Evolutionary conservation across 2,113 vertebrate species (phyloP).

Genomic region (Dendrocopos noguchii): DNA sequence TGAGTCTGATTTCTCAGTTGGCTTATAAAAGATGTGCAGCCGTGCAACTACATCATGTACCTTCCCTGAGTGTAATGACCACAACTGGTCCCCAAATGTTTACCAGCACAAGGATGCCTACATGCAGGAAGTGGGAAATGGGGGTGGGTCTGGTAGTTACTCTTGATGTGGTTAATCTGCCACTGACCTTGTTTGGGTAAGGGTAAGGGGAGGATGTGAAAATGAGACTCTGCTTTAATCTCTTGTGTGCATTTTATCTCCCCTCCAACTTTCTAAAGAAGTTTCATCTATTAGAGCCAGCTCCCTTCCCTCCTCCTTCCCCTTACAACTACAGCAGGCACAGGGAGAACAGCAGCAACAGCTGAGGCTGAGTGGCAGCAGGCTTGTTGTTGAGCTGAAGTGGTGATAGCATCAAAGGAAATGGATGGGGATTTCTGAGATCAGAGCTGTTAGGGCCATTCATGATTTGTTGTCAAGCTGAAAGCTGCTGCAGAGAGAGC

Average conservation of each 20-base stretch:
- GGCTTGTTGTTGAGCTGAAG: conserved; percentile 62
- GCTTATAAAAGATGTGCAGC: conserved; percentile 74
- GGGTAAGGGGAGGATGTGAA: conserved; percentile 77
- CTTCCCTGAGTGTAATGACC: conserved; percentile 65
- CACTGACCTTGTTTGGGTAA: conserved; percentile 82
- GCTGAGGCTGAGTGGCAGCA: conserved; percentile 49
- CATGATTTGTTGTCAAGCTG: conserved; percentile 63
- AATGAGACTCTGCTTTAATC: conserved; percentile 76
- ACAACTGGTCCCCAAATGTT: conserved; percentile 81
- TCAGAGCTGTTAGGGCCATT: conserved; percentile 66
- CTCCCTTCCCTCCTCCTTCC: conserved; percentile 28
- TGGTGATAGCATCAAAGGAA: conserved; percentile 73
- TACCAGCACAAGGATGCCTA: conserved; percentile 82
- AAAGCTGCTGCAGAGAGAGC: conserved; percentile 53
- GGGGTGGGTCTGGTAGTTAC: conserved; percentile 79
- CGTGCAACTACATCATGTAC: conserved; percentile 70
- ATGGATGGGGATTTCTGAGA: conserved; percentile 72
- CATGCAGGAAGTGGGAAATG: conserved; percentile 79
- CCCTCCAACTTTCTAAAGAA: conserved; percentile 67
- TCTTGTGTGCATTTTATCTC: conserved; percentile 72
- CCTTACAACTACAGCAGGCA: neutral
- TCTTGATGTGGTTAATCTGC: conserved; percentile 94
- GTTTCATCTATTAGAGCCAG: conserved; percentile 40
- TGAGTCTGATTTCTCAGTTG: conserved; percentile 41
- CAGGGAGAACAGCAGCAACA: conserved; percentile 9